These are phyloP conservation scores for Cervus canadensis DNA, from an alignment of 2,113 vertebrate species.

Conservation along the genomic window DNA sequence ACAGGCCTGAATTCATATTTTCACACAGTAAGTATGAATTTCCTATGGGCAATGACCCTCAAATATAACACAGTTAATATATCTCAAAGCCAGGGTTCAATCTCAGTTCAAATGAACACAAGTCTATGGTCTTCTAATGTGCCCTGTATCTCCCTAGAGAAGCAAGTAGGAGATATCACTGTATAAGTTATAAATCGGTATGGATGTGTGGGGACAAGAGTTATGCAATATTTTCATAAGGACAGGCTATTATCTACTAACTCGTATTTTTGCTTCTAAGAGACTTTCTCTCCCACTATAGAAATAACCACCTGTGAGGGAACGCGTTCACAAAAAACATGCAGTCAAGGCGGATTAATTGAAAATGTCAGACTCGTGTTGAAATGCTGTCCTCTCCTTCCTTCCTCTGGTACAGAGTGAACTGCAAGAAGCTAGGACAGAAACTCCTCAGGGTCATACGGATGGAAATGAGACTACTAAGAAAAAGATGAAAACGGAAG, in stretches of 20 bases:
- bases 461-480: neutral
- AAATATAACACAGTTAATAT: neutral
- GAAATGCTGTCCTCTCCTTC: neutral
- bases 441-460: neutral
- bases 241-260: neutral
- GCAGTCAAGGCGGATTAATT: neutral
- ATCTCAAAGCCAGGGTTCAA: neutral
- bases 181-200: neutral
- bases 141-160: neutral
- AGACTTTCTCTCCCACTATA: neutral
- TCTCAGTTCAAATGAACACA: neutral
- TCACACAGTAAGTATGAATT: neutral
- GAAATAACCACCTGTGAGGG: neutral
- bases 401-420: neutral
- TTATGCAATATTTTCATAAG: neutral
- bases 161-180: neutral
- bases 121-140: neutral
- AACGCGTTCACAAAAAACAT: neutral
- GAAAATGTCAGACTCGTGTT: neutral
- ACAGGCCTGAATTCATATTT: neutral
- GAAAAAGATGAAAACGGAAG: neutral
- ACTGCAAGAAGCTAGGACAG: neutral
- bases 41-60: neutral
- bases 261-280: neutral
- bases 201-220: neutral